Evolutionary conservation across 2,113 vertebrate genomes (phyloP).

Genomic region (Archocentrus centrarchus): DNA sequence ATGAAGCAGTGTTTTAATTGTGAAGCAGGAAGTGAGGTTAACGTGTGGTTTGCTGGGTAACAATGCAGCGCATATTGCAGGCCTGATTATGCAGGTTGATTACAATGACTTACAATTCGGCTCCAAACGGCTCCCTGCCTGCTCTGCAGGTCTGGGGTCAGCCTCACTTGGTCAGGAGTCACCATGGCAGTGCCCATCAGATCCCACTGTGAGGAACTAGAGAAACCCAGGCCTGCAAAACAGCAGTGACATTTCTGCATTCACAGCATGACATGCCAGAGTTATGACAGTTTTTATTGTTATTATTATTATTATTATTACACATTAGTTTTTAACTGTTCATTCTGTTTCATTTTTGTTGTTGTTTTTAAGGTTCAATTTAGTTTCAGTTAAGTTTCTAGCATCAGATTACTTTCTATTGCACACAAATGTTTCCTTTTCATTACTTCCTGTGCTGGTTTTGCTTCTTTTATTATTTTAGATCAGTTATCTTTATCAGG

Average conservation of each 20-base stretch:
- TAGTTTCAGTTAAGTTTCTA: background rate
- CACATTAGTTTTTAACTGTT: background rate
- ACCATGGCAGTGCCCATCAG: conserved; percentile 91
- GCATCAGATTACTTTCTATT: background rate
- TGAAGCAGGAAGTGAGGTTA: background rate
- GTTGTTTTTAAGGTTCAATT: background rate
- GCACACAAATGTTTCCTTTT: background rate
- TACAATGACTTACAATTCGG: conserved; percentile 85
- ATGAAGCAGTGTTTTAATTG: background rate
- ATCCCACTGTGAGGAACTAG: conserved; percentile 91
- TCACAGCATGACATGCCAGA: background rate
- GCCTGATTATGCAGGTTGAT: background rate
- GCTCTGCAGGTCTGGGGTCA: conserved; percentile 94
- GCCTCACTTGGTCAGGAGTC: conserved; percentile 89
- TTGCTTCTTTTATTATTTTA: background rate
- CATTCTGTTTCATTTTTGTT: background rate
- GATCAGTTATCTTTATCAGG: background rate
- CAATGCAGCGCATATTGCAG: background rate
- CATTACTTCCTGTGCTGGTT: background rate
- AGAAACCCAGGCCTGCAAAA: conserved; percentile 87
- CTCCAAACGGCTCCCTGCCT: conserved; percentile 95
- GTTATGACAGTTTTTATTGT: background rate
- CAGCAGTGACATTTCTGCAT: background rate
- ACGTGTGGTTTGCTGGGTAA: conserved; percentile 3
- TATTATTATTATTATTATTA: background rate